phyloP scores from a whole-genome alignment of 92 coral and sea anemone species.

The Zoanthus sansibaricus region DNA sequence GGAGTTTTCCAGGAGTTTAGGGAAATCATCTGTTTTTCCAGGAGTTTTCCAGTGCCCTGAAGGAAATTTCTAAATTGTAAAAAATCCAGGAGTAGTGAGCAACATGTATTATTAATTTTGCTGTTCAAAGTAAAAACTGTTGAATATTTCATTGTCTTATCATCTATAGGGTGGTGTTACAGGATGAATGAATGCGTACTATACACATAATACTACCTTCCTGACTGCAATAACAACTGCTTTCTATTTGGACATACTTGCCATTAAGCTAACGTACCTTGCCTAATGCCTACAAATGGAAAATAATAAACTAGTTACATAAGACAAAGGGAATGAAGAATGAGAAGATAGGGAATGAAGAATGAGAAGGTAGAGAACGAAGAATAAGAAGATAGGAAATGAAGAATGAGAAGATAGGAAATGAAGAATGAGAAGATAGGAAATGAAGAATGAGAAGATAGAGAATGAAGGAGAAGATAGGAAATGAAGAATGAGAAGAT shows the following conservation, averaged over 20 bases:
- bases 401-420: too few species aligned
- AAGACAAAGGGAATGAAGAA: background rate
- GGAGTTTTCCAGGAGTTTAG: too few species aligned
- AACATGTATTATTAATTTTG: too few species aligned
- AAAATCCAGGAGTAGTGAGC: too few species aligned
- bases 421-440: background rate
- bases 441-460: background rate
- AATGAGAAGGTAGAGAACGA: too few species aligned
- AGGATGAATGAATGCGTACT: too few species aligned
- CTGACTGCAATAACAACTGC: conserved; percentile 23
- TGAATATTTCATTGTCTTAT: too few species aligned
- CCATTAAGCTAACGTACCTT: conserved; percentile 34
- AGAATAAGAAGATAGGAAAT: background rate
- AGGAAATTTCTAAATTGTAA: too few species aligned
- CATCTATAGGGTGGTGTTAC: background rate
- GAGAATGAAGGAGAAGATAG: background rate
- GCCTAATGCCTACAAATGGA: conserved; percentile 40
- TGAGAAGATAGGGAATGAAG: too few species aligned
- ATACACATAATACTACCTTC: conserved; percentile 22
- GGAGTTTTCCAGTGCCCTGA: too few species aligned
- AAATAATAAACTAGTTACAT: background rate
- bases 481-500: background rate
- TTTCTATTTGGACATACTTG: conserved; percentile 12
- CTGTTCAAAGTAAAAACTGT: too few species aligned
- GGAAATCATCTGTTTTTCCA: too few species aligned